Percentiles rank a stretch among this genome's conserved stretches.
phyloP scores from a whole-genome alignment of 2,888 invertebrate genomes.

The Pilophorus perplexus region DNA sequence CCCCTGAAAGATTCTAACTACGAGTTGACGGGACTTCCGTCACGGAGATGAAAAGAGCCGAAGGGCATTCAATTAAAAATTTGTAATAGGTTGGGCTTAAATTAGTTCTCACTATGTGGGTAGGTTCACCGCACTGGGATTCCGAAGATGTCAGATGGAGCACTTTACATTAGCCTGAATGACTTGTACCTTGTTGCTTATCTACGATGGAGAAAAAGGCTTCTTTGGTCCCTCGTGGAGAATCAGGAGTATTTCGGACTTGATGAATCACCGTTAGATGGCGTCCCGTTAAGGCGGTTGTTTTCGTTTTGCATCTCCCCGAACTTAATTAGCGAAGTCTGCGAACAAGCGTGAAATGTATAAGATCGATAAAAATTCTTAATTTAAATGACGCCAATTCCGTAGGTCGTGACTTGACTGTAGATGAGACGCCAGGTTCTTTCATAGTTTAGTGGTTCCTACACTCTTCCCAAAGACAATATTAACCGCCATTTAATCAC shows the following conservation, averaged over 20 bases:
- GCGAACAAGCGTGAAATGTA: not conserved
- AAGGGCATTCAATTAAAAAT: not conserved
- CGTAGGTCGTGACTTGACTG: no score
- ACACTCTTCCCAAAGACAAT: no score
- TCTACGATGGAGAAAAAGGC: not conserved
- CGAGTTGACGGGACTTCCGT: not conserved
- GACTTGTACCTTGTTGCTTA: not conserved
- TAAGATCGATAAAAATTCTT: not conserved
- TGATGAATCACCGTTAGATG: not conserved
- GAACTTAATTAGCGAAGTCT: slow-evolving; percentile 21
- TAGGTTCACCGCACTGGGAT: no score
- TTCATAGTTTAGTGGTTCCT: no score
- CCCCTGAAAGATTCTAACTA: no score
- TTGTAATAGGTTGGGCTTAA: not conserved
- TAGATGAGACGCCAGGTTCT: no score
- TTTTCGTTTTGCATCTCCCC: slow-evolving; percentile 2
- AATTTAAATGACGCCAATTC: no score
- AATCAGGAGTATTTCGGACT: not conserved
- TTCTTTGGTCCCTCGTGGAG: no score
- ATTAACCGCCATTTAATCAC: no score
- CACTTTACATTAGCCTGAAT: not conserved
- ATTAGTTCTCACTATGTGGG: not conserved
- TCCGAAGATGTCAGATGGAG: not conserved
- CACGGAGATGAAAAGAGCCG: not conserved
- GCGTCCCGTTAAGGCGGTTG: not conserved